Evolutionary conservation across 2,113 vertebrate species (phyloP), one percentile per base, ranked within the genome.

Genomic region (Fulmarus glacialis): DNA sequence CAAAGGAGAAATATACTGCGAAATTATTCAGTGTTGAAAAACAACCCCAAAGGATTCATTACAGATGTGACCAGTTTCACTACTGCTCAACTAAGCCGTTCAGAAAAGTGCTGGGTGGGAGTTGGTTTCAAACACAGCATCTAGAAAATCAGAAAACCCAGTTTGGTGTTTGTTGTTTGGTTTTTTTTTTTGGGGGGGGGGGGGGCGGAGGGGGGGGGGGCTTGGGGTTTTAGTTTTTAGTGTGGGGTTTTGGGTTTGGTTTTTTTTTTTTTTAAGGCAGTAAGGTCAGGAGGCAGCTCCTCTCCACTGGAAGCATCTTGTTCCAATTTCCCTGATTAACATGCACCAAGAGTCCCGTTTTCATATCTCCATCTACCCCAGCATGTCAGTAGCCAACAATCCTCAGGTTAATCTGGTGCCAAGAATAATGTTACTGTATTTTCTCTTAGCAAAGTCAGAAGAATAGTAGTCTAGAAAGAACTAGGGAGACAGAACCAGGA

Each of bases 131-230:
- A 82, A 72, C 21, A 77, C 5, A 70, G 42, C 45, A 45, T 9
- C 71, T 13, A 43, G 52, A 73, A 90, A 91, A 77, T 16, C 34
- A 81, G 34, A 36, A 90, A 59, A 50, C 2, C 2, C 32, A 66
- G 29, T 9, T 5, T 27, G 9, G 13, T 56, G 10, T 24, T n/a
- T 10, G 8, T n/a, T n/a, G 2, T 1, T 6, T 32, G n/a, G n/a
- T n/a, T 77, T 63, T 30, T n/a, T 1, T 40, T 40, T 40, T 40
- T 40, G 9, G 38, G 38, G 38, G 38, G 40, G 40, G 12, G 6
- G 24, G 59, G 15, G 4, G 4, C 24, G 24, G 47, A 7, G 14
- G 6, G 8, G 11, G 27, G 6, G 12, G 19, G 6, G 15, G 13
- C 5, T 13, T 42, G 11, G 20, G 9, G 0, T 52, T 90, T 73